These are phyloP conservation scores for Chaetophractus vellerosus DNA, from an alignment of 2,797 vertebrate species.

Conservation along the genomic window DNA sequence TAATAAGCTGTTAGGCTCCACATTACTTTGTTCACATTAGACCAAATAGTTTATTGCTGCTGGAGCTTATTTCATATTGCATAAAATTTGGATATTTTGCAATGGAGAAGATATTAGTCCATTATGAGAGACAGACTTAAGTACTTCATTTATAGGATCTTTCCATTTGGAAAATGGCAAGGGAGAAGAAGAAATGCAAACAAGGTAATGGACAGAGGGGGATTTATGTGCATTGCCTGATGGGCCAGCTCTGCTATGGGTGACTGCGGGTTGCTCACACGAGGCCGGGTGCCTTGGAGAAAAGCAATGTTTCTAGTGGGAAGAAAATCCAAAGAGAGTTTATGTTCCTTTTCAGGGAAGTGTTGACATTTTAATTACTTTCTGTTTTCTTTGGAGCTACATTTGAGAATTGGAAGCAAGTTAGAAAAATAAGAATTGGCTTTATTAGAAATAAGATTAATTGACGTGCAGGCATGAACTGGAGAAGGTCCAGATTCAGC, in stretches of 20 bases:
- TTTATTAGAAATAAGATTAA: slow-evolving; percentile 82
- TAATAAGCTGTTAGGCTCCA: slow-evolving; percentile 32
- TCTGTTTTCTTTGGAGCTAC: slow-evolving; percentile 85
- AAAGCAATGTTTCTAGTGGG: slow-evolving; percentile 71
- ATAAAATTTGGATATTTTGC: slow-evolving; percentile 75
- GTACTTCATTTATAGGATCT: slow-evolving; percentile 52
- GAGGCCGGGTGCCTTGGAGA: neutral
- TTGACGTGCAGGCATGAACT: slow-evolving; percentile 67
- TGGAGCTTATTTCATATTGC: slow-evolving; percentile 68
- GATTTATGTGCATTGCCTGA: neutral
- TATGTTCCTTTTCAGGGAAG: slow-evolving; percentile 80
- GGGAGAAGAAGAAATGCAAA: neutral
- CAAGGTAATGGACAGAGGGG: slow-evolving; percentile 23
- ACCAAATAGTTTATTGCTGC: slow-evolving; percentile 73
- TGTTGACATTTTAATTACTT: slow-evolving; percentile 86
- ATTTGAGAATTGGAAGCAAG: slow-evolving; percentile 79
- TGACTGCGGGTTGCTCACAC: neutral
- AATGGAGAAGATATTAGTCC: slow-evolving; percentile 51
- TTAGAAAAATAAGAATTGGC: slow-evolving; percentile 81
- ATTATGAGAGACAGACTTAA: slow-evolving; percentile 69
- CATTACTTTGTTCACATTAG: slow-evolving; percentile 50
- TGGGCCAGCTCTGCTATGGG: neutral
- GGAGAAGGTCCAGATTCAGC: slow-evolving; percentile 68
- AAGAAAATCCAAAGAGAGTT: slow-evolving; percentile 79
- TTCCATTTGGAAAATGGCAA: slow-evolving; percentile 64